phyloP scores from a whole-genome alignment of 2,888 invertebrate species.

The Lampropteryx suffumata region DNA sequence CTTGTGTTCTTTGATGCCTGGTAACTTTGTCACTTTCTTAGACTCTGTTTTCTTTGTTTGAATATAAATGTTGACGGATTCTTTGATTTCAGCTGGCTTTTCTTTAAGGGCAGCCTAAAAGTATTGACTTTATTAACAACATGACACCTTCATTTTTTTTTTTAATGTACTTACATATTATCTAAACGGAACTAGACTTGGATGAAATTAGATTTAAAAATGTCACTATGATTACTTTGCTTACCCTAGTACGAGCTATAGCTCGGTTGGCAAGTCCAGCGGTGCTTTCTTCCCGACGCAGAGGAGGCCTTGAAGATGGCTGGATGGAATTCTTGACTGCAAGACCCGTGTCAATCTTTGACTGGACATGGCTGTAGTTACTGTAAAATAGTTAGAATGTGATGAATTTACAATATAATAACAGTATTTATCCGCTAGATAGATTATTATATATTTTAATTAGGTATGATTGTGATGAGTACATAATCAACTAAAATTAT shows the following conservation, averaged over 20 bases:
- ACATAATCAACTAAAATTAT: no score
- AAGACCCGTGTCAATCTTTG: conserved; percentile 73
- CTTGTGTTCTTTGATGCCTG: conserved; percentile 53
- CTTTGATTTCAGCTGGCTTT: conserved; percentile 56
- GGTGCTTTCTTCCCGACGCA: conserved; percentile 74
- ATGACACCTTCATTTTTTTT: no score
- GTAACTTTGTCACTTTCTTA: conserved; percentile 56
- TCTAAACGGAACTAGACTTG: no score
- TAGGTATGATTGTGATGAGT: no score
- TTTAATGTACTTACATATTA: background rate
- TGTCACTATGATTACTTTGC: no score
- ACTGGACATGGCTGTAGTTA: conserved; percentile 74
- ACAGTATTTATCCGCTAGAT: no score
- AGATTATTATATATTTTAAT: no score
- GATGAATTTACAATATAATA: no score
- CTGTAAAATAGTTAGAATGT: conserved; percentile 37
- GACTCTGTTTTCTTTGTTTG: conserved; percentile 50
- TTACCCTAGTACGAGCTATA: conserved; percentile 57
- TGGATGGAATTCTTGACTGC: conserved; percentile 47
- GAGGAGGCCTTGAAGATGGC: conserved; percentile 57
- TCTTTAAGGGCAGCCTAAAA: conserved; percentile 64
- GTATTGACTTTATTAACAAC: background rate
- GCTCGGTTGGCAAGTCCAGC: conserved; percentile 63
- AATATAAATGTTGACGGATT: conserved; percentile 45
- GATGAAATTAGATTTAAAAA: no score